Percentiles rank a stretch among this genome's conserved stretches.
phyloP scores from a whole-genome alignment of 2,888 invertebrate genomes.

The Drosophila macrothrix region DNA sequence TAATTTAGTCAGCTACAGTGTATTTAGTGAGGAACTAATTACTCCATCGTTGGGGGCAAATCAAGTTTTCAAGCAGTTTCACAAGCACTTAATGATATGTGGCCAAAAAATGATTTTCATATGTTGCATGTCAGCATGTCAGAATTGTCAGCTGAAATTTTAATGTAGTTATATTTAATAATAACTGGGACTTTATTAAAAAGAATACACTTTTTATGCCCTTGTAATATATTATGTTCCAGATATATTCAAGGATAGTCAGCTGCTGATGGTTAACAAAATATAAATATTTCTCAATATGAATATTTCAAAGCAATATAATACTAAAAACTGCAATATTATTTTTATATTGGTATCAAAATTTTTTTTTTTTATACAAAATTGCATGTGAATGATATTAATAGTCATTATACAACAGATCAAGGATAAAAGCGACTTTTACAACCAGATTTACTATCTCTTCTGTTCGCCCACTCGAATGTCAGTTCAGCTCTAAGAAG shows the following conservation, averaged over 20 bases:
- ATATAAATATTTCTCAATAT: neutral
- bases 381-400: constrained; percentile 6
- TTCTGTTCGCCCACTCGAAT: constrained; percentile 20
- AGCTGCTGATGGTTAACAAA: neutral
- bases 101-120: neutral
- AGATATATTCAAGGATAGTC: neutral
- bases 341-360: neutral
- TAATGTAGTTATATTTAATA: neutral
- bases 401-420: constrained; percentile 1
- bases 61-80: constrained; percentile 1
- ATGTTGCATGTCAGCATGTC: neutral
- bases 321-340: neutral
- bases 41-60: neutral
- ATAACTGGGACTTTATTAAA: neutral
- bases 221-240: neutral
- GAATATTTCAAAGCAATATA: neutral
- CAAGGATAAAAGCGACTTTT: constrained; percentile 14
- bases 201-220: neutral
- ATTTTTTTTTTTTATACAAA: neutral
- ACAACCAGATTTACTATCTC: constrained; percentile 27
- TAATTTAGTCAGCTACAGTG: neutral
- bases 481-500: constrained; percentile 1
- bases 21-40: constrained; percentile 7
- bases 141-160: neutral
- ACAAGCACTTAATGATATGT: neutral